Evolutionary conservation across 2,113 vertebrate genomes (phyloP), one percentile per base, ranked within the genome.

Genomic region (Synchiropus splendidus): DNA sequence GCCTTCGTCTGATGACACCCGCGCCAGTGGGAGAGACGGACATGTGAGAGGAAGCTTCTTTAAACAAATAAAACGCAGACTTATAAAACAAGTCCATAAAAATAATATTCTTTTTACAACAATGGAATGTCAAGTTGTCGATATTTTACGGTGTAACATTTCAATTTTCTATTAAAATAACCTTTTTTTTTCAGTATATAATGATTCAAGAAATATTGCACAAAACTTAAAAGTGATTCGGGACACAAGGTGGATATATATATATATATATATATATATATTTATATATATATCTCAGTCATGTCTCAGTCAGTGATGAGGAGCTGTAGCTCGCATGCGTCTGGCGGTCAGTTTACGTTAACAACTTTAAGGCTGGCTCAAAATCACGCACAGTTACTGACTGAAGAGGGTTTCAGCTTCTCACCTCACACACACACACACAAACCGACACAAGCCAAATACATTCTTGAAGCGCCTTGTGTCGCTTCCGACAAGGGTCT

Each of bases 61-160:
- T 8, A 67, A 78, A 64, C 75, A 67, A 46, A 39, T 41, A 87
- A 70, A 81, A 63, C 48, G 52, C 77, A 87, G 91, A 96, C 90
- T 94, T 98, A 86, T 95, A 97, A 93, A 97, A 97, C 92, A 95
- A 96, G 92, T 97, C 93, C 72, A 89, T 91, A 88, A 90, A 88
- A 86, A 86, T 77, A 51, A 51, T 79, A 39, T 53, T 67, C 45
- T 65, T 85, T 67, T 75, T 75, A 84, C 81, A 88, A 84, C 80
- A 86, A 90, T 70, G 87, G 87, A 93, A 94, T 88, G 87, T 82
- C 18, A 83, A 79, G 74, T 83, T 85, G 79, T 82, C 78, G 77
- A 75, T 74, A 70, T 82, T 61, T 82, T 67, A 82, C 75, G 16
- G 48, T 54, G 42, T 49, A 45, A 48, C 45, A 45, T 56, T 48